These are phyloP conservation scores for Seriola dumerili DNA, from an alignment of 2,113 vertebrate genomes.

Conservation along the genomic window DNA sequence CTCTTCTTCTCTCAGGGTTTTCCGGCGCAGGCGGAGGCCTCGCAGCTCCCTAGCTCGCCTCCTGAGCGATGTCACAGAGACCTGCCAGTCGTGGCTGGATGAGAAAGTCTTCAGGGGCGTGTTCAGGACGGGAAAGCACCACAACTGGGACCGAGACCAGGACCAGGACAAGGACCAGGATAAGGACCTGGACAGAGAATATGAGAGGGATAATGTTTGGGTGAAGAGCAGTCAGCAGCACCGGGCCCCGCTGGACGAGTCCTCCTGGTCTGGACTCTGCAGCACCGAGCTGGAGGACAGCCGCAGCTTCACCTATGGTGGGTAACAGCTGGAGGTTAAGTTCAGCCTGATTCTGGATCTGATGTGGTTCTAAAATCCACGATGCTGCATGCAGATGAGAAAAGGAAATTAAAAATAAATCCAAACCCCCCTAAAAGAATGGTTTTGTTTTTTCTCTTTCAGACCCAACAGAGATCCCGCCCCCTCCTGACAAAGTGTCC, in stretches of 20 bases:
- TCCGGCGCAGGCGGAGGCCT: constrained; percentile 82
- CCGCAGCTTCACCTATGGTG: constrained; percentile 79
- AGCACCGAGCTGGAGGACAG: constrained; percentile 61
- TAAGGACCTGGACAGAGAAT: not conserved
- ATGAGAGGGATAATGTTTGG: not conserved
- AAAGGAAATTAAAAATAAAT: too few relatives aligned
- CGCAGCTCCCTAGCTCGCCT: constrained; percentile 81
- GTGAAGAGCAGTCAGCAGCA: not conserved
- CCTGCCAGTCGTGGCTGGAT: constrained; percentile 85
- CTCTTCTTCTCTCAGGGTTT: constrained; percentile 79
- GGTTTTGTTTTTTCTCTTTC: not conserved
- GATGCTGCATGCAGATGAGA: too few relatives aligned
- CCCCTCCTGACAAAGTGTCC: constrained; percentile 68
- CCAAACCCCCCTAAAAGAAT: too few relatives aligned
- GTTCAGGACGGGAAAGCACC: constrained; percentile 33
- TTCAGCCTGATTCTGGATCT: not conserved
- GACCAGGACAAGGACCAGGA: not conserved
- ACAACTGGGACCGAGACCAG: not conserved
- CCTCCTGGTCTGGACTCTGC: constrained; percentile 65
- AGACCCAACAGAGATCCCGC: constrained; percentile 72
- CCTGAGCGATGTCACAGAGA: constrained; percentile 79
- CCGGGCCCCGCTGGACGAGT: constrained; percentile 42
- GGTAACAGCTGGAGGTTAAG: constrained; percentile 6
- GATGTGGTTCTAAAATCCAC: not conserved
- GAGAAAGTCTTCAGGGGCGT: constrained; percentile 76